These are phyloP conservation scores for Montipora foliosa DNA, from an alignment of 64 coral and sea anemone genomes.

Conservation along the genomic window DNA sequence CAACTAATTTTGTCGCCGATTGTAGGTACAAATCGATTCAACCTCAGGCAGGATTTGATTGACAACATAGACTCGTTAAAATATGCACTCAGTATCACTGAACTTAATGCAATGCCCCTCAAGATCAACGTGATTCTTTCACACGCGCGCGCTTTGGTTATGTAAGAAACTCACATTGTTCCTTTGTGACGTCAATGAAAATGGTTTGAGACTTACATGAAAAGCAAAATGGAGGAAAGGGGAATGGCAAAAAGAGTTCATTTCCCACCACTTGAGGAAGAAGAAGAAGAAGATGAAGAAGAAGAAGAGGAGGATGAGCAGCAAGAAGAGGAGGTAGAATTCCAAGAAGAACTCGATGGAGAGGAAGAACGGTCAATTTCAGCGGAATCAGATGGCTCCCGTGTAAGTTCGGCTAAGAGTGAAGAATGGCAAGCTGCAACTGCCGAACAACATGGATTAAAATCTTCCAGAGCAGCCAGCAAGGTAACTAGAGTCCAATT, in stretches of 20 bases:
- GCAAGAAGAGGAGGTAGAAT: not conserved
- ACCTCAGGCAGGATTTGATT: too few species aligned
- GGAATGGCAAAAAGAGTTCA: not conserved
- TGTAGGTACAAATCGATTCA: too few species aligned
- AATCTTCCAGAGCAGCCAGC: not conserved
- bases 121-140: not conserved
- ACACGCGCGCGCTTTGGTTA: not conserved
- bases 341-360: not conserved
- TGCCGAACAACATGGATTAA: slow-evolving; percentile 3
- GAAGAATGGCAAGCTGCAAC: not conserved
- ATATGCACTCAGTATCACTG: too few species aligned
- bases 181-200: slow-evolving; percentile 20
- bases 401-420: not conserved
- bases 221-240: slow-evolving; percentile 2
- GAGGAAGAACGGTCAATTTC: not conserved
- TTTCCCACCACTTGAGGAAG: not conserved
- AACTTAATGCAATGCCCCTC: too few species aligned
- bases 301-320: not conserved
- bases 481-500: not conserved
- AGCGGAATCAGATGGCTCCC: not conserved
- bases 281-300: not conserved
- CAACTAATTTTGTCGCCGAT: too few species aligned
- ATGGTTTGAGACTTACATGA: too few species aligned
- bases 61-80: too few species aligned
- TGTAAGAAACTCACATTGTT: not conserved